Base-by-base conservation (phyloP, 2,113 vertebrate species). In the Hyla sarda region DNA sequence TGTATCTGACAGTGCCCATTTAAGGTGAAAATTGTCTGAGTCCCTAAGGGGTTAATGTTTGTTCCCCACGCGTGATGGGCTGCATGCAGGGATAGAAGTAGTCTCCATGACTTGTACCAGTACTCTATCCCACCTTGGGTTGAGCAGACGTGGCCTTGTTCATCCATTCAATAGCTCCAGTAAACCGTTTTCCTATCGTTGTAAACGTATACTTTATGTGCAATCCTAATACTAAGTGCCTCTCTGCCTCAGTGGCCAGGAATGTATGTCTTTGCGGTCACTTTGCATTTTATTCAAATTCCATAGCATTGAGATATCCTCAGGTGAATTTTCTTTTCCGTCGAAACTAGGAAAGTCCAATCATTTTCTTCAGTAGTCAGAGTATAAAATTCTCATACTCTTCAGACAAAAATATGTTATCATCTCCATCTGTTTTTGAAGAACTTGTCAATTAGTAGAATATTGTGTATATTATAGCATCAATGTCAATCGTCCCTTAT, bases 271-370 rank as follows among this genome's bases (percentile, higher is more conserved):
- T 54, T 23, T 54, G 75, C 10, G 3, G 16, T 23, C 10, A n/a
- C 13, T 58, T 78, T 78, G 76, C 52, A 78, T 78, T 78, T 52
- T 58, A 58, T 58, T 54, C 21, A 34, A 34, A 58, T 58, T 58
- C 28, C 30, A 21, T 77, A 34, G 48, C 25, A 21, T 19, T 71
- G 9, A 21, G 34, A 9, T 41, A 23, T 71, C 34, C 67, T 71
- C 19, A 41, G 67, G 30, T 69, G 32, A 17, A 62, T 34, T 69
- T 21, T 34, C 7, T 30, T 34, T 34, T 10, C 17, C 19, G 14
- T 69, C 17, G 17, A 69, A 69, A 69, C 65, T 69, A 34, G 3
- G 7, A 8, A n/a, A n/a, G n/a, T n/a, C n/a, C n/a, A 32, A 32
- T 67, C 41, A 5, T 67, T 67, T 67, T 67, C 28, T 17, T 0